A percentile compares a stretch with the other conserved stretches of the same genome.
Evolutionary conservation across 2,797 vertebrate species (phyloP).

Genomic region (Vultur gryphus): DNA sequence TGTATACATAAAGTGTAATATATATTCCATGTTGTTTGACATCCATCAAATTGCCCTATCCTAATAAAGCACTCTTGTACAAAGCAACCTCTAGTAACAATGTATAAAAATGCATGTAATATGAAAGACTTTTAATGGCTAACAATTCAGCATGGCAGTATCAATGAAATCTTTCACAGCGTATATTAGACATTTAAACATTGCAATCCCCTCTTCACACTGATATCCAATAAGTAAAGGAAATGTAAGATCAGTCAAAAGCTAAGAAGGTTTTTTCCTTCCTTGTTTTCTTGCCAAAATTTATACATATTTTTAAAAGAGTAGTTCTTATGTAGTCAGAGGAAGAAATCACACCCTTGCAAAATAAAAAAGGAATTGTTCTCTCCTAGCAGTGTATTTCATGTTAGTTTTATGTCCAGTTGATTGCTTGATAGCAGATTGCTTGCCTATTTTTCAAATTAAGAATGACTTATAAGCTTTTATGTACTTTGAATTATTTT

Average conservation of each 20-base stretch:
- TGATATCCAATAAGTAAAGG: constrained; percentile 39
- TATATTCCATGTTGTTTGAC: constrained; percentile 23
- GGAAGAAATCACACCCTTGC: constrained; percentile 1
- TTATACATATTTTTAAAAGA: background rate
- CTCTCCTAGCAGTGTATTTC: constrained; percentile 2
- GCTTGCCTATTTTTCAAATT: constrained; percentile 17
- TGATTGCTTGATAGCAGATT: background rate
- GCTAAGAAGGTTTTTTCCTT: background rate
- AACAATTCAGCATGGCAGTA: constrained; percentile 52
- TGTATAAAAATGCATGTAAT: constrained; percentile 19
- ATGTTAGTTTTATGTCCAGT: constrained; percentile 4
- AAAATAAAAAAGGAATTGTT: background rate
- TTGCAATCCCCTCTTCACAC: constrained; percentile 53
- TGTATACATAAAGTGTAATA: background rate
- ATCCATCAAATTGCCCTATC: constrained; percentile 39
- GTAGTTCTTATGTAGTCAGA: constrained; percentile 29
- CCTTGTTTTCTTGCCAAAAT: constrained; percentile 49
- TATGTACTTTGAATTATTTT: background rate
- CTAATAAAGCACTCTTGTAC: constrained; percentile 46
- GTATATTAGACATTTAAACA: constrained; percentile 64
- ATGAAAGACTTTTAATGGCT: constrained; percentile 53
- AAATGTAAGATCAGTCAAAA: constrained; percentile 51
- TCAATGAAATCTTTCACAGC: constrained; percentile 55
- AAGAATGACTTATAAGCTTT: constrained; percentile 4
- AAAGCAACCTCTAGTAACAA: constrained; percentile 47